phyloP scores from a whole-genome alignment of 2,113 vertebrate genomes.

The Cebidichthys violaceus region DNA sequence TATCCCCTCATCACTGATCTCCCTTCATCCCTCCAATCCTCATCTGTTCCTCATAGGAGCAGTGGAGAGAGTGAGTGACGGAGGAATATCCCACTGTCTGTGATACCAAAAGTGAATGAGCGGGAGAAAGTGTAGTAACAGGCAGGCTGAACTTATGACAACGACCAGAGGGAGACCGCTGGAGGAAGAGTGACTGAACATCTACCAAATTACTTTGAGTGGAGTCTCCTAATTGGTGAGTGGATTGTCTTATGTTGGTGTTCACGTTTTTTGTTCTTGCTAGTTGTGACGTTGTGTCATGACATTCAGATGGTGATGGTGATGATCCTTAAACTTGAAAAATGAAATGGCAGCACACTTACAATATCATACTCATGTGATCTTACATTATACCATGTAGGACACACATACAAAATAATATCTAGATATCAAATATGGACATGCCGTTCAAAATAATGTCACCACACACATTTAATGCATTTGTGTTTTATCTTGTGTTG shows the following conservation, averaged over 20 bases:
- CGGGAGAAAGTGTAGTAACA: constrained; percentile 45
- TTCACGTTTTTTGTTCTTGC: constrained; percentile 7
- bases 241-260: constrained; percentile 36
- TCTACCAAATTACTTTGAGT: constrained; percentile 31
- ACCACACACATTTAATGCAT: background rate
- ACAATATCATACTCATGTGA: background rate
- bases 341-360: background rate
- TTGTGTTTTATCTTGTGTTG: constrained; percentile 30
- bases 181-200: constrained; percentile 48
- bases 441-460: background rate
- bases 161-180: constrained; percentile 26
- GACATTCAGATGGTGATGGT: background rate
- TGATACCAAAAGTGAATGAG: constrained; percentile 72
- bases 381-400: background rate
- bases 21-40: constrained; percentile 86
- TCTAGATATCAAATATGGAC: background rate
- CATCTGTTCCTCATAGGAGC: constrained; percentile 82
- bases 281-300: constrained; percentile 8
- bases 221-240: constrained; percentile 68
- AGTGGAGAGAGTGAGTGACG: constrained; percentile 60
- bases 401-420: background rate
- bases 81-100: constrained; percentile 60
- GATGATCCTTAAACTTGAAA: background rate
- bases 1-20: constrained; percentile 87
- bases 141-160: constrained; percentile 50